These are phyloP conservation scores for Eristalis intricaria DNA, from an alignment of 2,888 invertebrate genomes.

Conservation along the genomic window DNA sequence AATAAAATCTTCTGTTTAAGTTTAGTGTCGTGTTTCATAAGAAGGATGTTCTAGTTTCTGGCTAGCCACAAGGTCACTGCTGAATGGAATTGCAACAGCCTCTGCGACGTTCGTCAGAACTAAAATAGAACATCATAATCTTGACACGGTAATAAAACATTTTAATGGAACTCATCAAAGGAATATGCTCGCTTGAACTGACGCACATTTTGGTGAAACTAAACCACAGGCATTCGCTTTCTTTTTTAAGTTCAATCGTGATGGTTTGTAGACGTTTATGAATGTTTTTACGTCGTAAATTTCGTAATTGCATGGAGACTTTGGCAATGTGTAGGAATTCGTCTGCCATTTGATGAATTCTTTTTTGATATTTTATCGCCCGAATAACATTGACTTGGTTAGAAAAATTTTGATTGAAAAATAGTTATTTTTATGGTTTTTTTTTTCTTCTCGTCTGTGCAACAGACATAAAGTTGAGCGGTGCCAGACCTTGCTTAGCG, in stretches of 20 bases:
- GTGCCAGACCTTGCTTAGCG: not conserved
- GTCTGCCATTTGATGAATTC: not conserved
- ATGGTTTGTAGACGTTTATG: not conserved
- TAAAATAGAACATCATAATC: slow-evolving; percentile 17
- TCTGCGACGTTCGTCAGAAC: not conserved
- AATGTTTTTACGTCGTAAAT: not conserved
- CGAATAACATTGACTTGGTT: not conserved
- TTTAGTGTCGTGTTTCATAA: slow-evolving; percentile 22
- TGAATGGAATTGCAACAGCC: not conserved
- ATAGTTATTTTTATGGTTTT: not conserved
- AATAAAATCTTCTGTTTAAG: slow-evolving; percentile 61
- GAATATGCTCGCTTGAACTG: not conserved
- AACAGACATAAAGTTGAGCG: not conserved
- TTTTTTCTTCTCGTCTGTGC: not conserved
- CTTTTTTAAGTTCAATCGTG: not conserved
- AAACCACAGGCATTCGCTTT: not conserved
- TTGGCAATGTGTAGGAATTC: not conserved
- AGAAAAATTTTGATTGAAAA: not conserved
- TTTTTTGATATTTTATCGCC: not conserved
- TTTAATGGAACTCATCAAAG: slow-evolving; percentile 33
- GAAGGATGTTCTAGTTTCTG: not conserved
- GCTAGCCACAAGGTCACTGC: not conserved
- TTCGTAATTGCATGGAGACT: not conserved
- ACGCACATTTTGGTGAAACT: not conserved
- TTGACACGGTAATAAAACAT: slow-evolving; percentile 45